phyloP scores from a whole-genome alignment of 2,797 vertebrate genomes.

The Arnoldichthys spilopterus region DNA sequence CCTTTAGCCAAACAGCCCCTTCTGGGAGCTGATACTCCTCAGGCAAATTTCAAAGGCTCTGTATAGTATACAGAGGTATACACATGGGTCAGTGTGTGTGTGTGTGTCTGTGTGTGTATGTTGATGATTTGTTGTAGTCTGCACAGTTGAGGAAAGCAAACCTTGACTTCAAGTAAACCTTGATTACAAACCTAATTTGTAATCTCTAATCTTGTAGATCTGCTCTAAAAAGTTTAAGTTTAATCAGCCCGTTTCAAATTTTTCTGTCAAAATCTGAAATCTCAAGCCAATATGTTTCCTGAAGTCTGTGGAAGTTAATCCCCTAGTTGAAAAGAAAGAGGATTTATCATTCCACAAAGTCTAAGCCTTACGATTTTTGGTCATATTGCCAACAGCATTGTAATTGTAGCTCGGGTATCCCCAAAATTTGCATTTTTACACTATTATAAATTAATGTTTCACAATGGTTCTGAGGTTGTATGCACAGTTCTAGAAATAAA shows the following conservation, averaged over 20 bases:
- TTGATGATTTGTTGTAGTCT: not conserved
- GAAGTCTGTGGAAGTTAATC: not conserved
- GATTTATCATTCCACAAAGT: conserved; percentile 1
- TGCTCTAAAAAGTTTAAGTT: not conserved
- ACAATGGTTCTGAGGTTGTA: too few relatives aligned
- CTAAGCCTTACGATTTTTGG: not conserved
- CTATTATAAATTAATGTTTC: too few relatives aligned
- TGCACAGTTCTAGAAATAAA: too few relatives aligned
- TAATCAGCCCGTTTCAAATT: not conserved
- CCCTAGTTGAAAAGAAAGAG: not conserved
- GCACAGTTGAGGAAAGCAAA: not conserved
- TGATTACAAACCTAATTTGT: not conserved
- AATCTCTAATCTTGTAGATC: not conserved
- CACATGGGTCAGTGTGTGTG: too few relatives aligned
- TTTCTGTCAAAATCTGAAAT: not conserved
- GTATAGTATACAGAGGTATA: not conserved
- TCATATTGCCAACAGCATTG: not conserved
- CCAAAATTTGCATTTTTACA: too few relatives aligned
- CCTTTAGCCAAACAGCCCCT: not conserved
- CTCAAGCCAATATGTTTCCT: not conserved
- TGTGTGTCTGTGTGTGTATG: too few relatives aligned
- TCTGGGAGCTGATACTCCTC: not conserved
- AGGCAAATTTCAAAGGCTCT: not conserved
- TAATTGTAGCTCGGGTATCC: not conserved
- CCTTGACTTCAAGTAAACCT: too few relatives aligned